Base-by-base conservation (phyloP, 2,888 invertebrate species). In the Koerneria pararmatus region DNA sequence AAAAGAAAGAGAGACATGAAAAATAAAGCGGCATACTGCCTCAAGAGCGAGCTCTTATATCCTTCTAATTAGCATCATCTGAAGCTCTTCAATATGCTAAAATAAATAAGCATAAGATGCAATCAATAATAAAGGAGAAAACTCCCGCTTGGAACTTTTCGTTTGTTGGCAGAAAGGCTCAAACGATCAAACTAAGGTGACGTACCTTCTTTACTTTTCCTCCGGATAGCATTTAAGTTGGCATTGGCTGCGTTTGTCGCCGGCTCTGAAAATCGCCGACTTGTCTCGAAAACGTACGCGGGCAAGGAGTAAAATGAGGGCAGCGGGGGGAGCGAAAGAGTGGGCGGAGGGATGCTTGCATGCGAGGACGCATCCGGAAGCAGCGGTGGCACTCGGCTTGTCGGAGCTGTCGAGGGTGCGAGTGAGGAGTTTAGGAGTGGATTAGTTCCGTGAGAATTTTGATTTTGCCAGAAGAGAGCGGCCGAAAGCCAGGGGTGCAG, bases 401-500 rank as follows among this genome's bases (percentile, higher is more conserved):
- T 54, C 53, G 3, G 61, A 41, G 24, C 32, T 22, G 8, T 54
- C 41, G 27, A 41, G 35, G 29, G 59, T 61, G 0, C 69, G 60
- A n/a, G 72, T 66, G 27, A 67, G 64, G 11, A 54, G 34, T 24
- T 48, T 27, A 67, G 68, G 24, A 51, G 29, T 29, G 35, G 53
- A 15, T 60, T 51, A n/a, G 69, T 51, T 66, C 69, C 61, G 31
- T 51, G 64, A 11, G 72, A 66, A 35, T 66, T 72, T 5, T 67
- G 15, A n/a, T 41, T 19, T 19, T 60, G 64, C 15, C 46, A 54
- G 27, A 74, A 54, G 11, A 70, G 67, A 19, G 73, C 73, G 0
- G 74, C 74, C 2, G 74, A 74, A n/a, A 74, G 59, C 74, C 74
- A 74, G 51, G 74, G 74, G 62, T 74, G 73, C 37, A 74, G 63